Conservation (phyloP, 2,888 invertebrate species). For the Diloba caeruleocephala region DNA sequence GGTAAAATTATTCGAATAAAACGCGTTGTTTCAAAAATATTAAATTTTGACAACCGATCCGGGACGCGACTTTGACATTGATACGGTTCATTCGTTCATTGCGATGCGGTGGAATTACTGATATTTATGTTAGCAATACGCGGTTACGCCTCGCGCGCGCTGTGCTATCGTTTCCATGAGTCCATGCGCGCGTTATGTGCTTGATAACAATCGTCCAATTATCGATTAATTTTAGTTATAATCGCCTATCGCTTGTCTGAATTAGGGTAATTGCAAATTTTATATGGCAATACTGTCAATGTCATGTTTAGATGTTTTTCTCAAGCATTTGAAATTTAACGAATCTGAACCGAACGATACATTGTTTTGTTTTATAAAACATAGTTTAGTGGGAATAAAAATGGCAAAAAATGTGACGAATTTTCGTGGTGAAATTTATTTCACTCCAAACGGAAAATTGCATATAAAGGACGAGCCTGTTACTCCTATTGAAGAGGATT, state of each 20-base stretch:
- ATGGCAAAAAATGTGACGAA: constrained; percentile 79
- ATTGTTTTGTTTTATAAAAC: constrained; percentile 45
- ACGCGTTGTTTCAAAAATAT: too few relatives aligned
- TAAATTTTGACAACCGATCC: too few relatives aligned
- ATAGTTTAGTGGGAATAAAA: constrained; percentile 33
- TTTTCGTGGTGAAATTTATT: constrained; percentile 77
- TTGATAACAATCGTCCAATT: too few relatives aligned
- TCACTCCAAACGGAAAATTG: constrained; percentile 68
- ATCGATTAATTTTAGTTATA: too few relatives aligned
- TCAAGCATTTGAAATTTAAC: constrained; percentile 59
- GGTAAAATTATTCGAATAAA: too few relatives aligned
- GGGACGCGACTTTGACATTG: too few relatives aligned
- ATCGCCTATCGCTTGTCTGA: not conserved
- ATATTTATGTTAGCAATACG: too few relatives aligned
- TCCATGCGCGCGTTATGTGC: too few relatives aligned
- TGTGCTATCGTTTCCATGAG: too few relatives aligned
- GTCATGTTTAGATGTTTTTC: constrained; percentile 43
- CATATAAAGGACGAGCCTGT: constrained; percentile 76
- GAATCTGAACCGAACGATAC: constrained; percentile 31
- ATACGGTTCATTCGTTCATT: too few relatives aligned
- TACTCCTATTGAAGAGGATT: constrained; percentile 77
- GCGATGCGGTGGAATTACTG: too few relatives aligned
- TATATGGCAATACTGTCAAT: constrained; percentile 35
- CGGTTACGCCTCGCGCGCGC: too few relatives aligned
- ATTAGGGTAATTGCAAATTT: constrained; percentile 7